phyloP scores from a whole-genome alignment of 2,888 invertebrate species.

The Drosophila neoperkinsi region DNA sequence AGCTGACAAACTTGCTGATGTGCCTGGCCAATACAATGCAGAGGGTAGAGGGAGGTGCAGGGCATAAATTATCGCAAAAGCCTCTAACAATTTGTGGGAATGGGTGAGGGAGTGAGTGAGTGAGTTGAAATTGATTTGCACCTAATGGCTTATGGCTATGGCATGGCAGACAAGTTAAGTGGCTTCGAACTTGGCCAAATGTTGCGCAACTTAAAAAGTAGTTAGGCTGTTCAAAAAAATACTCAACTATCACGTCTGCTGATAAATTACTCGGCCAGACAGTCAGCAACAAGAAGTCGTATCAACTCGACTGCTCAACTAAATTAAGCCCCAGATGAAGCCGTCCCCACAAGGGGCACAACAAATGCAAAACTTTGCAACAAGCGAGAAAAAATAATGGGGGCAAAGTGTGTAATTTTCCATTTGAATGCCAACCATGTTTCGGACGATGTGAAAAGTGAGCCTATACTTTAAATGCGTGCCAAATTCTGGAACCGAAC shows the following conservation, averaged over 20 bases:
- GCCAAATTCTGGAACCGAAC: neutral
- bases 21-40: constrained; percentile 5
- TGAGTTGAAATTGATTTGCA: constrained; percentile 57
- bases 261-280: constrained; percentile 44
- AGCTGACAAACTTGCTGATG: constrained; percentile 47
- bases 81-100: constrained; percentile 24
- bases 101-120: constrained; percentile 23
- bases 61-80: constrained; percentile 54
- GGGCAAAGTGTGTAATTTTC: constrained; percentile 28
- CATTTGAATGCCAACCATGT: constrained; percentile 73
- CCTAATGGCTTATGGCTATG: constrained; percentile 41
- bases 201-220: constrained; percentile 61
- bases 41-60: neutral
- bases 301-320: constrained; percentile 46
- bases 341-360: constrained; percentile 13
- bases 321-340: constrained; percentile 63
- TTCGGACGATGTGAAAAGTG: constrained; percentile 66
- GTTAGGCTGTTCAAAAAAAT: constrained; percentile 35
- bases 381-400: constrained; percentile 13
- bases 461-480: constrained; percentile 46
- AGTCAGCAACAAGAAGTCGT: constrained; percentile 30
- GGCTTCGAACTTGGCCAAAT: constrained; percentile 54
- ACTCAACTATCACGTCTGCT: constrained; percentile 56
- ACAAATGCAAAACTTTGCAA: constrained; percentile 58
- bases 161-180: constrained; percentile 51